Evolutionary conservation across 2,797 vertebrate species (phyloP), one percentile per base, ranked within the genome.

Genomic region (Microhierax caerulescens): DNA sequence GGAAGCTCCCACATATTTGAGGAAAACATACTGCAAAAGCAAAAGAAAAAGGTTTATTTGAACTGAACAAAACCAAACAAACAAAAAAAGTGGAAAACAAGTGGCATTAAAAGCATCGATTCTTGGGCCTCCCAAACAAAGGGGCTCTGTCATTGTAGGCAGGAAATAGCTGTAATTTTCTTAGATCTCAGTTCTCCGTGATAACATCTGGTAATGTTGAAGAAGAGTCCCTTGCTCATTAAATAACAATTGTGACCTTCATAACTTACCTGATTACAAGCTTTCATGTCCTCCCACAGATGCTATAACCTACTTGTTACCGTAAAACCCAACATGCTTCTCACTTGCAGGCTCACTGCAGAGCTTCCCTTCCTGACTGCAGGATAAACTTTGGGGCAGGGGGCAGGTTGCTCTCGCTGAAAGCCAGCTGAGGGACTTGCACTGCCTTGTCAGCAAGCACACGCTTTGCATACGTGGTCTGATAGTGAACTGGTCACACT

Each of bases 401-500:
- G 64, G 67, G 7, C 28, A 28, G 65, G 41, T 59, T 50, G 24
- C 24, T 50, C 54, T 19, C 28, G 2, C 39, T 13, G 12, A 10
- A 8, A 23, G 48, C 60, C 20, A 41, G 2, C 4, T 3, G 51
- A 11, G 45, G 64, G 13, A 45, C 41, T 56, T 5, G 16, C 2
- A 1, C 34, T 4, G 13, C 67, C 34, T 16, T 10, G n/a, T 8
- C 77, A 17, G 51, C 30, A 4, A 5, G 27, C 7, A 2, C 48
- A 10, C 1, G 2, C 30, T 21, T 36, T 13, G 57, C 30, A 3
- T 2, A 3, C 9, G 25, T 1, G 0, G 9, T 13, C 13, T 3
- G 19, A 32, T 3, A 18, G 37, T 3, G 25, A 67, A 27, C 22
- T 1, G 11, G 10, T 47, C 70, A 56, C 36, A 1, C 7, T 70